Percentiles rank a stretch among this genome's conserved stretches.
phyloP scores from a whole-genome alignment of 2,797 vertebrate genomes.

The Galago senegalensis region DNA sequence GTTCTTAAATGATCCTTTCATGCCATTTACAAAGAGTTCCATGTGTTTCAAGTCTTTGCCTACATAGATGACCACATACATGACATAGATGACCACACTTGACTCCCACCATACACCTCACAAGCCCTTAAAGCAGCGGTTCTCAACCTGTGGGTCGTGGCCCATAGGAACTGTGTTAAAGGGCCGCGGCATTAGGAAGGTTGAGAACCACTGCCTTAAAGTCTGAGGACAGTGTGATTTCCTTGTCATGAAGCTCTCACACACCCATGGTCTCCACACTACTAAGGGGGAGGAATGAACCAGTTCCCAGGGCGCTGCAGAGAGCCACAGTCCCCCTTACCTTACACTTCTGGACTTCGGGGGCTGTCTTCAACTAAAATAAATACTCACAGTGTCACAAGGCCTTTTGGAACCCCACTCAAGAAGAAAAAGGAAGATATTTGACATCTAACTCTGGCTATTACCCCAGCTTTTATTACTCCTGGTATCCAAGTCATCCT shows the following conservation, averaged over 20 bases:
- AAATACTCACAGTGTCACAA: not conserved
- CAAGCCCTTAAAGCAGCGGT: not conserved
- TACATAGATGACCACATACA: not conserved
- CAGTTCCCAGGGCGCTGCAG: not conserved
- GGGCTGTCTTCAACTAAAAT: not conserved
- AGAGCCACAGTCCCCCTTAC: rapidly evolving
- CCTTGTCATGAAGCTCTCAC: not conserved
- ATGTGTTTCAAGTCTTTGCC: not conserved
- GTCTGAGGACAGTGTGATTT: not conserved
- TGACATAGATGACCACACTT: not conserved
- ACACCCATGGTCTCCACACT: rapidly evolving
- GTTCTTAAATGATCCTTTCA: not conserved
- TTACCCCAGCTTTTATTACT: not conserved
- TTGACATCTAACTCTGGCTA: not conserved
- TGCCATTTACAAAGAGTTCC: not conserved
- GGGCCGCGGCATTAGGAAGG: too few species aligned
- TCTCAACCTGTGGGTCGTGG: too few species aligned
- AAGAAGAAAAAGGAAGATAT: not conserved
- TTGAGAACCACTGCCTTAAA: too few species aligned
- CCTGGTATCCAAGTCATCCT: not conserved
- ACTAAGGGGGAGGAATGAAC: not conserved
- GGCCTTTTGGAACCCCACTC: not conserved
- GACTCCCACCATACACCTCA: not conserved
- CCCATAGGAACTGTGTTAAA: too few species aligned
- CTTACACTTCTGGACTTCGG: not conserved